Evolutionary conservation across 2,113 vertebrate genomes (phyloP).

Genomic region (Stictonetta naevosa): DNA sequence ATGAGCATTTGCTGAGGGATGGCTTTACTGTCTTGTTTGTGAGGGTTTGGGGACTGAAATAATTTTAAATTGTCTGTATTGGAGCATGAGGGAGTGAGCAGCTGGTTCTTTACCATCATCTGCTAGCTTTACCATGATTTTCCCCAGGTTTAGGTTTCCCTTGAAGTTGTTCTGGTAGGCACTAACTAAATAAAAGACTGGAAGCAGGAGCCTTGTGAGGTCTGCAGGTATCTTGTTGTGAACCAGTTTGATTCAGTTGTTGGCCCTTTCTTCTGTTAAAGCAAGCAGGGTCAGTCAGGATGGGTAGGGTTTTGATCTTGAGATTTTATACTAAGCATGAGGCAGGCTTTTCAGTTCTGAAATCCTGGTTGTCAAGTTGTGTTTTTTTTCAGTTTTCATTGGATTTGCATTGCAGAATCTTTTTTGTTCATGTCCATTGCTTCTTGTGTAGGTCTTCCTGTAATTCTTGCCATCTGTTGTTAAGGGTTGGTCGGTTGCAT

Average conservation of each 20-base stretch:
- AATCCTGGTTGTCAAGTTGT: background rate
- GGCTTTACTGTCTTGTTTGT: conserved; percentile 8
- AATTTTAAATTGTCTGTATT: background rate
- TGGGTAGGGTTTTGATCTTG: background rate
- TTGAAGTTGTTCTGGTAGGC: conserved; percentile 3
- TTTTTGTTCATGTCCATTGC: background rate
- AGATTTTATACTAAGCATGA: background rate
- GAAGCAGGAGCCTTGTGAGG: background rate
- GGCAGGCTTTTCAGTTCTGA: background rate
- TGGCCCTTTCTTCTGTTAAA: background rate
- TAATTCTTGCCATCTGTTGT: background rate
- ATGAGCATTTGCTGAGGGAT: background rate
- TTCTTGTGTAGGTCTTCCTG: background rate
- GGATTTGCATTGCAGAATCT: conserved; percentile 1
- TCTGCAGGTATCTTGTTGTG: background rate
- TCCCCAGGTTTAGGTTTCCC: background rate
- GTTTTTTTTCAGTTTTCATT: conserved; percentile 10
- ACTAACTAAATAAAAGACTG: background rate
- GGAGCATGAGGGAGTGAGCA: background rate
- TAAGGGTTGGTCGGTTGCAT: background rate
- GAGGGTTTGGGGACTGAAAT: background rate
- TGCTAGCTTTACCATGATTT: conserved; percentile 1
- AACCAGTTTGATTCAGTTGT: background rate
- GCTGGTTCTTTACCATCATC: conserved; percentile 7
- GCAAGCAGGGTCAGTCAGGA: background rate